These are phyloP conservation scores for Odocoileus virginianus DNA, from an alignment of 2,113 vertebrate genomes.

Conservation along the genomic window DNA sequence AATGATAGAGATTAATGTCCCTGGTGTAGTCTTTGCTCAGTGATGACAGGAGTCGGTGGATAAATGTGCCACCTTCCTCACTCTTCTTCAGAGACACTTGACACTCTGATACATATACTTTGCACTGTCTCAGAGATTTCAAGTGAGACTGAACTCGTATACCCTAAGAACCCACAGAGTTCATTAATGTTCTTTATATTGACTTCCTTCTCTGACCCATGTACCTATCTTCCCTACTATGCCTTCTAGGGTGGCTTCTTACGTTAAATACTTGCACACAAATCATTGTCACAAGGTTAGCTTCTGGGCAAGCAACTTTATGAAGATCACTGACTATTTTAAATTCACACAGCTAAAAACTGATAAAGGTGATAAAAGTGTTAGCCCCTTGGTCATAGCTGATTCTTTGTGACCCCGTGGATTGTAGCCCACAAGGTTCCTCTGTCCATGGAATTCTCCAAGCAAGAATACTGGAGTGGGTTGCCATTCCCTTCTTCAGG, in stretches of 20 bases:
- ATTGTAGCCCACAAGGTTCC: neutral
- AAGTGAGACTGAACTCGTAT: neutral
- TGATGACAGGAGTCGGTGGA: too few species aligned
- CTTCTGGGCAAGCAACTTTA: neutral
- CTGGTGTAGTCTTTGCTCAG: rapidly evolving
- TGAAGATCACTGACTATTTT: neutral
- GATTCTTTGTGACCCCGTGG: neutral
- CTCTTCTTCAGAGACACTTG: neutral
- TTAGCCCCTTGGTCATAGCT: neutral
- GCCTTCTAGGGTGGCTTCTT: neutral
- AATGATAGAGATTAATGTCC: neutral
- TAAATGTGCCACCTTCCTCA: neutral
- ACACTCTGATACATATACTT: neutral
- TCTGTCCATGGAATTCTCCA: neutral
- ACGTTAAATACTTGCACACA: neutral
- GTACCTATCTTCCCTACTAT: neutral
- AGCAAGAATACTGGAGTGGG: neutral
- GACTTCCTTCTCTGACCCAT: neutral
- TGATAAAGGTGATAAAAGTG: neutral
- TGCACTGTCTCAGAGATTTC: neutral
- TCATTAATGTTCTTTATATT: neutral
- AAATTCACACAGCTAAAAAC: neutral
- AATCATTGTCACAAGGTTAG: neutral
- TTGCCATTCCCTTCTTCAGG: neutral
- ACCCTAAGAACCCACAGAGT: neutral